Evolutionary conservation across 2,113 vertebrate species (phyloP).

Genomic region (Ciconia stormi): DNA sequence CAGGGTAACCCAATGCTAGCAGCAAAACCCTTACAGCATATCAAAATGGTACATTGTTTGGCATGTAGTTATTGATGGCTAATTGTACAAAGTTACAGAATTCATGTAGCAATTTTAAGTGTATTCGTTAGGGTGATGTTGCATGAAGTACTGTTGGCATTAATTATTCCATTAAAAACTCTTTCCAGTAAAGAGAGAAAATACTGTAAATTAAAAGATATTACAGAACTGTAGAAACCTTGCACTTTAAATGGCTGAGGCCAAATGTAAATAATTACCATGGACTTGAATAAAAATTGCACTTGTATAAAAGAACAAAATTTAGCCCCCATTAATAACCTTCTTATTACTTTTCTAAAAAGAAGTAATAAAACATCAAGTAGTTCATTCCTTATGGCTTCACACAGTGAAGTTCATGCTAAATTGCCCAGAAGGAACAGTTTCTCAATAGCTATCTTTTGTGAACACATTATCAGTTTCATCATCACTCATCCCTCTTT

Average conservation of each 20-base stretch:
- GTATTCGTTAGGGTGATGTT: not conserved
- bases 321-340: not conserved
- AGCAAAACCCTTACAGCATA: not conserved
- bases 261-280: not conserved
- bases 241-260: not conserved
- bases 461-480: conserved; percentile 82
- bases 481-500: conserved; percentile 83
- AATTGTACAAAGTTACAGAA: not conserved
- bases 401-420: conserved; percentile 48
- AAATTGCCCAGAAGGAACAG: not conserved
- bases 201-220: not conserved
- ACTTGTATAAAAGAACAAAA: not conserved
- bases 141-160: not conserved
- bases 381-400: conserved; percentile 24
- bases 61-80: not conserved
- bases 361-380: conserved; percentile 24
- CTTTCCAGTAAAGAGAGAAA: not conserved
- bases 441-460: conserved; percentile 49
- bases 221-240: not conserved
- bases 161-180: not conserved
- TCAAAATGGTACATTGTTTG: not conserved
- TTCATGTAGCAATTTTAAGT: not conserved
- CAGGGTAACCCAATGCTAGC: not conserved
- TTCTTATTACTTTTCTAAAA: conserved; percentile 12
- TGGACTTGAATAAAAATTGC: conserved; percentile 28